Base-by-base conservation (phyloP, 2,113 vertebrate species). In the Ranitomeya variabilis region DNA sequence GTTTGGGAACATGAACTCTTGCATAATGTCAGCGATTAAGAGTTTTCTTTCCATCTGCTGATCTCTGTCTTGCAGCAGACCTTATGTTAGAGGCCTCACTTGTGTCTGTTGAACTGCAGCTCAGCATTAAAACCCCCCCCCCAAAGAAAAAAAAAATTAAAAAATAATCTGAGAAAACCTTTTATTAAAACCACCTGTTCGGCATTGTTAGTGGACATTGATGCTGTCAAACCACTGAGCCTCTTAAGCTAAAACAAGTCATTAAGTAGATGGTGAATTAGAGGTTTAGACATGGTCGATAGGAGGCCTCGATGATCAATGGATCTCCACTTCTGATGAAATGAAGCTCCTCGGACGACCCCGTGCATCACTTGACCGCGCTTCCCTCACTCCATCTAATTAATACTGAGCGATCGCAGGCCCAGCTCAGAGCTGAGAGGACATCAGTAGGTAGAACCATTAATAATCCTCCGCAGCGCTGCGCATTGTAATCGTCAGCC, bases 401-500 rank as follows among this genome's bases (percentile, higher is more conserved):
- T 97, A 97, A 0, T 91, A 90, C 83, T 95, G 94, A 95, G 92
- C 94, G 95, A 96, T 95, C 91, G 92, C 96, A 94, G 97, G 94
- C 93, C 92, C 92, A 80, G 90, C 92, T 89, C 92, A 91, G 93
- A 87, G 95, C 95, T 96, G 96, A 97, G 95, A 96, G 95, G 94
- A 95, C 95, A 94, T 97, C 96, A 94, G 95, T 95, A 96, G 94
- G 93, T 94, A 92, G 92, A 92, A 92, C 94, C 95, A 97, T 96
- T 96, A 97, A 97, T 97, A 97, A 96, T 94, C 95, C 93, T 93
- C 92, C 80, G 91, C 95, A 95, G 95, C 94, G 93, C 96, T 96
- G 96, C 91, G 94, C 94, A 96, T 96, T 97, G 96, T 97, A 96
- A 96, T 95, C 95, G 96, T 96, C 96, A 96, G 95, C 93, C 94